Base-by-base conservation (phyloP, 2,113 vertebrate species). In the Verasper variegatus region DNA sequence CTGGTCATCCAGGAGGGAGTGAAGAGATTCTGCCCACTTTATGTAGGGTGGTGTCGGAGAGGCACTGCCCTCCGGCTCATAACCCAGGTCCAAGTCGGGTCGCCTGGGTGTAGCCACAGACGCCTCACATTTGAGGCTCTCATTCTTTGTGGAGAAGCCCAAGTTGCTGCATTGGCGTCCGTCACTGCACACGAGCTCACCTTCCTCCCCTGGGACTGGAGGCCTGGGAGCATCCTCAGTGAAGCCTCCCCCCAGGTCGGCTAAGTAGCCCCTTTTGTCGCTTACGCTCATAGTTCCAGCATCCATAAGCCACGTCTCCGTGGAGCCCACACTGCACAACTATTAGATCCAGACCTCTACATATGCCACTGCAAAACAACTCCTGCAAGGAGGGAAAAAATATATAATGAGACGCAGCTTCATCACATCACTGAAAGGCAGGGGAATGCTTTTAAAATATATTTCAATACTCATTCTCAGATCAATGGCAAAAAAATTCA, bases 141-240 rank as follows among this genome's bases (percentile, higher is more conserved):
- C 95, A 0, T 86, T 91, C 90, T 97, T 99, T 51, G 95, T 58
- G 0, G 95, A 93, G 86, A 95, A 96, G 92, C 95, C 93, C 27
- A 90, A 71, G 27, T 93, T 94, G 93, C 88, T 82, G 85, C 93
- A 74, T 0, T 95, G 96, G 78, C 95, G 95, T 57, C 86, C 89
- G 60, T 97, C 96, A 0, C 94, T 89, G 90, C 95, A 95, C 79
- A 97, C 95, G 18, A 99, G 94, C 62, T 97, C 96, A 7, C 98
- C 98, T 77, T 99, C 98, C 89, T 99, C 98, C 4, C 98, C 98
- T 8, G 98, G 98, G 84, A 99, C 98, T 0, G 98, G 98, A 59
- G 98, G 98, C 86, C 98, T 95, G 5, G 98, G 98, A 78, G 98
- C 97, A 92, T 99, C 96, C 93, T 99, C 97, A 74, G 96, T 99